Base-by-base conservation (phyloP, 2,113 vertebrate genomes). In the Theristicus caerulescens region DNA sequence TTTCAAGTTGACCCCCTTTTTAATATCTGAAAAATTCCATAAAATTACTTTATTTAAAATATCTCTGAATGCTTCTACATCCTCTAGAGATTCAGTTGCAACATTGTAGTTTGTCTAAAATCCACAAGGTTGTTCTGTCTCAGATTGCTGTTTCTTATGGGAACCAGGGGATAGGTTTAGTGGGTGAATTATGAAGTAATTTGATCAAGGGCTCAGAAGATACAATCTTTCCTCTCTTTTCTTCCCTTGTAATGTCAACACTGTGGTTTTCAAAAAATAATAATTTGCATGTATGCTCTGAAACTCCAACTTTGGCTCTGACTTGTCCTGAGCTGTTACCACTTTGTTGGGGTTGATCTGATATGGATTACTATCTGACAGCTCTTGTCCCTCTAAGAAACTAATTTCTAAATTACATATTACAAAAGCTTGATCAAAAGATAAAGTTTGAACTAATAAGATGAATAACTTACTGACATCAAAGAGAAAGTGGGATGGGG, bases 161-260 rank as follows among this genome's bases (percentile, higher is more conserved):
- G 78, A 95, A 87, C 31, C 25, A 70, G 65, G 61, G 88, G 81
- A 55, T 80, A 49, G 69, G 40, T 69, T 83, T 82, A 87, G 78
- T 61, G 84, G 69, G 84, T 91, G 91, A 96, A 76, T 96, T 93
- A 72, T 78, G 66, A 79, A 91, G 95, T 94, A 93, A 95, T 94
- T 87, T 93, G 94, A 96, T 91, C 65, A 64, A 85, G 93, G 34
- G 40, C 74, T 94, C 66, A 31, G 81, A 71, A 95, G 90, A 97
- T 95, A 95, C 0, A 5, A 96, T 96, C 95, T 96, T 93, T 93
- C 44, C 57, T 93, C 64, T 83, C 70, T 87, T 95, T 94, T 91
- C 78, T 85, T 95, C 58, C 52, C 91, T 93, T 93, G 81, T 96
- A 94, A 90, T 94, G 95, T 96, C 95, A 96, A 95, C 94, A 90